Evolutionary conservation across 2,113 vertebrate species (phyloP).

Genomic region (Daboia siamensis): DNA sequence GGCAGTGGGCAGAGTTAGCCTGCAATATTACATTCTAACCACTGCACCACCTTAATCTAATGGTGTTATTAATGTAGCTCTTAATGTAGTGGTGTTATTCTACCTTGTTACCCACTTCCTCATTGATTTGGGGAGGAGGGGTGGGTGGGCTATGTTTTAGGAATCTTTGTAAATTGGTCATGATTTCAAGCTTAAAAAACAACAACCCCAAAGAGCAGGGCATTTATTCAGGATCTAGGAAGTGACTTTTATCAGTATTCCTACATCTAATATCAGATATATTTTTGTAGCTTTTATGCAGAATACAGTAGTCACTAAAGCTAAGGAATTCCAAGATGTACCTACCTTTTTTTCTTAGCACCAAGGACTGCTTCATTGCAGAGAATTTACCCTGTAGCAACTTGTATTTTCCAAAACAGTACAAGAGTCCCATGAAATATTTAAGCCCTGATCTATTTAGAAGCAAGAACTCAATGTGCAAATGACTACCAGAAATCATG

Average conservation of each 20-base stretch:
- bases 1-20: background rate
- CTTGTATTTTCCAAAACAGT: background rate
- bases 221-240: background rate
- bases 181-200: background rate
- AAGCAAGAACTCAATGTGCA: background rate
- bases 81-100: background rate
- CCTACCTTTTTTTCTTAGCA: background rate
- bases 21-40: background rate
- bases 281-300: background rate
- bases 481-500: background rate
- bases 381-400: background rate
- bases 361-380: background rate
- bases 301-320: background rate
- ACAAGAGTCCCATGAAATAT: background rate
- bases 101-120: background rate
- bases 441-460: background rate
- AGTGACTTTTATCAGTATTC: background rate
- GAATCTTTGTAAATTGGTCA: background rate
- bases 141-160: background rate
- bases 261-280: background rate
- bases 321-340: background rate
- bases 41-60: background rate
- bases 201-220: background rate
- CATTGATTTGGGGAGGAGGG: background rate
- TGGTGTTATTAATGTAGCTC: background rate